Percentiles rank a stretch among this genome's conserved stretches.
Evolutionary conservation across 2,888 invertebrate species (phyloP).

Genomic region (Mylabris sibirica): DNA sequence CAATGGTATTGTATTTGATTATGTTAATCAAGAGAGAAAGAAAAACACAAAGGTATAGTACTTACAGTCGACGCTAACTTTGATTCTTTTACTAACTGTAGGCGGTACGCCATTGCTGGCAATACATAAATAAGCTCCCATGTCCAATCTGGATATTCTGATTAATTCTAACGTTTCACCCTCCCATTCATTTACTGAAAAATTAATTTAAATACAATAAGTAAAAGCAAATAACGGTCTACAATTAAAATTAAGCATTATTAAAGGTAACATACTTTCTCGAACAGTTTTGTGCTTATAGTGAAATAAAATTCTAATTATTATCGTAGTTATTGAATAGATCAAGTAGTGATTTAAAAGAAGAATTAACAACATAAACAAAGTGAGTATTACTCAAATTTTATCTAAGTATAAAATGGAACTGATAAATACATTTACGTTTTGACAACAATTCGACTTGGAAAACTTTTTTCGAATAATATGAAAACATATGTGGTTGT

Average conservation of each 20-base stretch:
- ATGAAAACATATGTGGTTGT: conserved; percentile 32
- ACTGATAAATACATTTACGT: conserved; percentile 26
- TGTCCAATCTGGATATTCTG: conserved; percentile 85
- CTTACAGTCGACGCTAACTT: conserved; percentile 95
- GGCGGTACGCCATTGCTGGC: conserved; percentile 91
- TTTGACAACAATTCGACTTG: conserved; percentile 21
- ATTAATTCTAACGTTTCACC: conserved; percentile 84
- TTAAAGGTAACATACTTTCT: too few species aligned
- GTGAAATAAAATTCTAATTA: too few species aligned
- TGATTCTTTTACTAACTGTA: conserved; percentile 88
- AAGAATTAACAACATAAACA: too few species aligned
- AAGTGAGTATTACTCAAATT: not conserved
- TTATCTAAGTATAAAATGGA: not conserved
- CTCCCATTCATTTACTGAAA: conserved; percentile 82
- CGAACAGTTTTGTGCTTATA: too few species aligned
- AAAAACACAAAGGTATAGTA: conserved; percentile 52
- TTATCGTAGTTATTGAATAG: too few species aligned
- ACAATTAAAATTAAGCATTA: not conserved
- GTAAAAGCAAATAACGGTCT: too few species aligned
- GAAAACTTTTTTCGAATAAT: conserved; percentile 28
- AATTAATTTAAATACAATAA: conserved; percentile 36
- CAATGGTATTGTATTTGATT: not conserved
- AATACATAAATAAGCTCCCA: conserved; percentile 92
- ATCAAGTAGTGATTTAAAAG: too few species aligned
- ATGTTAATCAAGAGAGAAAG: not conserved